These are phyloP conservation scores for Stichodactyla mertensii DNA, from an alignment of 64 coral and sea anemone species.

Conservation along the genomic window DNA sequence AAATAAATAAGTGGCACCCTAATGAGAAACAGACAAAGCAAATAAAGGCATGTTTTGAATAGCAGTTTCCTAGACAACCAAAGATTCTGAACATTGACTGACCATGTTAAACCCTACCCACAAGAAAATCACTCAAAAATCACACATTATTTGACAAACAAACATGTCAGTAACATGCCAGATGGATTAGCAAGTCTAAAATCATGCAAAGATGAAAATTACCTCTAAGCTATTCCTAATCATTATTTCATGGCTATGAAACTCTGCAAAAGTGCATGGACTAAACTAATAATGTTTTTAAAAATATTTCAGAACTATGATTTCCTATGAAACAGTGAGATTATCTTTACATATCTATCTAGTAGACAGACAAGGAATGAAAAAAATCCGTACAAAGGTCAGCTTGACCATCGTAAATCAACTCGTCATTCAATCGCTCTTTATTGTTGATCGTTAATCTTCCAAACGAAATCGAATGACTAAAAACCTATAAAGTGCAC, in stretches of 20 bases:
- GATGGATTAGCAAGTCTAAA: conserved; percentile 7
- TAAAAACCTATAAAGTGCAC: background rate
- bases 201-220: background rate
- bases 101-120: background rate
- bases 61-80: background rate
- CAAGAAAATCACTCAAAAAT: background rate
- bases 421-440: background rate
- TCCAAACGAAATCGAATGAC: background rate
- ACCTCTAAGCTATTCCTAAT: background rate
- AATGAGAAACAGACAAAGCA: background rate
- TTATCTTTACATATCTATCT: background rate
- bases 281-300: background rate
- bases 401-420: background rate
- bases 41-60: background rate
- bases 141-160: background rate
- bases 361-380: background rate
- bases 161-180: background rate
- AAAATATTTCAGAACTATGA: background rate
- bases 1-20: background rate
- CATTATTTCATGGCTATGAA: background rate
- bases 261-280: background rate
- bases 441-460: background rate
- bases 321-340: background rate
- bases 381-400: background rate
- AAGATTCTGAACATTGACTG: background rate